These are phyloP conservation scores for Microchirus variegatus DNA, from an alignment of 2,797 vertebrate genomes.

Conservation along the genomic window DNA sequence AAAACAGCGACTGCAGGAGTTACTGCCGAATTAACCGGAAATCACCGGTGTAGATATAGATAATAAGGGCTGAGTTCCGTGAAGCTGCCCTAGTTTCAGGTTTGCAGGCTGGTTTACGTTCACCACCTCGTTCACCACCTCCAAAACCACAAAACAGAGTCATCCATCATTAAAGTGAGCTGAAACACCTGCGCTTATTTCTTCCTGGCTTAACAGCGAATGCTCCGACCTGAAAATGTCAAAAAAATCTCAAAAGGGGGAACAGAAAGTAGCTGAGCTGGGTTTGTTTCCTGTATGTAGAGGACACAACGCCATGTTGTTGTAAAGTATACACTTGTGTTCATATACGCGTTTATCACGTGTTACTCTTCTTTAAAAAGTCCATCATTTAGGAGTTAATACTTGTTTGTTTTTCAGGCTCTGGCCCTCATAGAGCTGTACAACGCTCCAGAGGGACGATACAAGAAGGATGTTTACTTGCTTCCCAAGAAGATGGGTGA, in stretches of 20 bases:
- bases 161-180: no score
- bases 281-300: neutral
- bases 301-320: neutral
- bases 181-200: constrained; percentile 3
- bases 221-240: constrained; percentile 25
- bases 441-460: constrained; percentile 93
- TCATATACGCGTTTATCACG: neutral
- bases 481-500: constrained; percentile 98
- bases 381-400: constrained; percentile 3
- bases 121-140: no score
- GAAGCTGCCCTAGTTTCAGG: no score
- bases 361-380: constrained; percentile 3
- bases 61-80: no score
- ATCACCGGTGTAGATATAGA: no score
- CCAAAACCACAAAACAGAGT: no score
- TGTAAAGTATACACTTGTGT: neutral
- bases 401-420: constrained; percentile 78
- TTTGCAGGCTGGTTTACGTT: no score
- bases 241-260: neutral
- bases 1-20: neutral
- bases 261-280: neutral
- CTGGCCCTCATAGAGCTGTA: constrained; percentile 95
- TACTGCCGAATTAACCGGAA: neutral
- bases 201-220: constrained; percentile 11
- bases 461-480: constrained; percentile 96